Base-by-base conservation (phyloP, 2,888 invertebrate species). In the Embidobia sp. region DNA sequence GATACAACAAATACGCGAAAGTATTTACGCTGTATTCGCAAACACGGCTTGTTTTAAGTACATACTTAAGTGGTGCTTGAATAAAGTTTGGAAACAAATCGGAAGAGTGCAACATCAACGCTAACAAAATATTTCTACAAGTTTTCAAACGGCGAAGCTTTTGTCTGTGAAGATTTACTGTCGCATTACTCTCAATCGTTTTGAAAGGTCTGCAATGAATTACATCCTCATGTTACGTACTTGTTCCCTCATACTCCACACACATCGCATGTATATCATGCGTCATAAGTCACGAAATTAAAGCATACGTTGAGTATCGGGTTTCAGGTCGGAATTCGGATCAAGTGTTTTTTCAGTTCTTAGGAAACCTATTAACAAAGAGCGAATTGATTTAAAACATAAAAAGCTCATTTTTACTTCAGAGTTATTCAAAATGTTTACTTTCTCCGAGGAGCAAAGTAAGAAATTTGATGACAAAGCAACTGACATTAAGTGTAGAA, bases 131-230 rank as follows among this genome's bases (percentile, higher is more conserved):
- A 44, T 57, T 48, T 57, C 67, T 40, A 40, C 48, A 49, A 48
- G 26, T 57, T 57, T 48, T 42, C 40, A 46, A 57, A 57, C 67
- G 48, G 35, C 64, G n/a, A 5, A 16, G 67, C 57, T 49, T 67
- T 67, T 67, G 69, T 69, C 33, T 59, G 42, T 69, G 13, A 27
- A 61, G 61, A 61, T 53, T 44, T 37, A 69, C 51, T 70, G 61
- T 70, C 61, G 44, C 27, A 27, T 11, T 61, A 63, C 63, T 63
- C 61, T 63, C 53, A 63, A 72, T 72, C 63, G 40, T 46, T 72
- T 72, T 19, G 35, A 72, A 63, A 63, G 72, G 53, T 7, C 61
- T 35, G 37, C 53, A 72, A 72, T 72, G 53, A 72, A 63, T 72
- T 61, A 42, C 61, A 46, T 63, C 61, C 61, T 61, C 53, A 11